Evolutionary conservation across 2,888 invertebrate genomes (phyloP).

Genomic region (Dermolepida albohirtum): DNA sequence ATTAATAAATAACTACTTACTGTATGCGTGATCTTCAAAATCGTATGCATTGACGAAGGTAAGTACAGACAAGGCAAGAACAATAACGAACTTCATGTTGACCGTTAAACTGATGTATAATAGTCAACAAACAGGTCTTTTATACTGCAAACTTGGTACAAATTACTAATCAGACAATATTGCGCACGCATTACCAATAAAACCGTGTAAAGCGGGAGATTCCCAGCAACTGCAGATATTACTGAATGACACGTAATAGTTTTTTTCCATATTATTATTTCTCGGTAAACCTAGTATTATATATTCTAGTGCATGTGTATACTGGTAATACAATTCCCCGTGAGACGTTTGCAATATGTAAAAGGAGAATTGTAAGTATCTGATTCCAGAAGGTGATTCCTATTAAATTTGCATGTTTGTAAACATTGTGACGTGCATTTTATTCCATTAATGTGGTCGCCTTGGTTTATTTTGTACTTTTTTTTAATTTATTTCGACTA

Average conservation of each 20-base stretch:
- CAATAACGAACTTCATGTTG: slow-evolving; percentile 18
- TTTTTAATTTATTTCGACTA: too few relatives aligned
- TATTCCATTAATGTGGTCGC: too few relatives aligned
- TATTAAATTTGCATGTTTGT: too few relatives aligned
- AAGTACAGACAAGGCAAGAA: not conserved
- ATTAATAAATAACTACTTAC: slow-evolving; percentile 12
- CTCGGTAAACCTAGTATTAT: not conserved
- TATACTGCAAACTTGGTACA: not conserved
- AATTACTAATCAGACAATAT: not conserved
- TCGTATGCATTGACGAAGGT: not conserved
- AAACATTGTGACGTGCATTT: too few relatives aligned
- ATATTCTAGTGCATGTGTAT: too few relatives aligned
- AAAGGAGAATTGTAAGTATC: too few relatives aligned
- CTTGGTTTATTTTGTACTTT: too few relatives aligned
- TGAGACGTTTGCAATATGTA: too few relatives aligned
- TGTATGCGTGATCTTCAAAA: slow-evolving; percentile 15
- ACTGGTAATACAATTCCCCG: too few relatives aligned
- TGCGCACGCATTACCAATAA: slow-evolving; percentile 5
- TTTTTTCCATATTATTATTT: not conserved
- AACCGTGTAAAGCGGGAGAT: not conserved
- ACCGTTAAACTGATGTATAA: slow-evolving; percentile 1
- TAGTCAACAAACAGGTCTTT: slow-evolving; percentile 6
- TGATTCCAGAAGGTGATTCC: too few relatives aligned
- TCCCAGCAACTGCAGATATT: not conserved
- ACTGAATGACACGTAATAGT: not conserved